A percentile compares a stretch with the other conserved stretches of the same genome.
Evolutionary conservation across 2,113 vertebrate genomes (phyloP).

Genomic region (Antigone vipio): DNA sequence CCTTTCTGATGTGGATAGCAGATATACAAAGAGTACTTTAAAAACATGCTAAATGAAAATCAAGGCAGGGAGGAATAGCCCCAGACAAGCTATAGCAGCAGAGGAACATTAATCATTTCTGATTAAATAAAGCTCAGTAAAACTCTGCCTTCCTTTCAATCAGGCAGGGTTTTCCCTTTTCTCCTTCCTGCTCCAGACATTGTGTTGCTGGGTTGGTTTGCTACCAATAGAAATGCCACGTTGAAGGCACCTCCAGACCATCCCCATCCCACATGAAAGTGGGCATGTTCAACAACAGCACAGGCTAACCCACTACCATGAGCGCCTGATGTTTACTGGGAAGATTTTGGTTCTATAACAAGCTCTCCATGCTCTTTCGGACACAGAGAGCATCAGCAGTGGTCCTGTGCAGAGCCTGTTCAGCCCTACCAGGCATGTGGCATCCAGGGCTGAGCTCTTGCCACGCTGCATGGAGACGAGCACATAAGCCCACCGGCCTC

Average conservation of each 20-base stretch:
- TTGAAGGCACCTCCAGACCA: not conserved
- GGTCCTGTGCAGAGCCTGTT: rapidly evolving
- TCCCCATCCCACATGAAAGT: rapidly evolving
- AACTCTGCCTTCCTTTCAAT: not conserved
- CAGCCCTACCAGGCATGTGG: not conserved
- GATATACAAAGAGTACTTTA: not conserved
- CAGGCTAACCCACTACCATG: not conserved
- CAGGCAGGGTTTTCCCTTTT: not conserved
- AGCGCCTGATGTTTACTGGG: not conserved
- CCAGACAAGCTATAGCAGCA: not conserved
- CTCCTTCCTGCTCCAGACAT: not conserved
- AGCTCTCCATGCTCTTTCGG: not conserved
- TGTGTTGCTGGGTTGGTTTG: not conserved
- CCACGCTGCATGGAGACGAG: rapidly evolving
- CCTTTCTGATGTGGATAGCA: not conserved
- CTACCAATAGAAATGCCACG: rapidly evolving
- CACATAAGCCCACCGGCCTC: not conserved
- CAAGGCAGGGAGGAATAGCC: not conserved
- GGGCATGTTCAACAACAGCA: not conserved
- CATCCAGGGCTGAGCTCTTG: not conserved
- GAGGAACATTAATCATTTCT: not conserved
- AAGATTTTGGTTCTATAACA: not conserved
- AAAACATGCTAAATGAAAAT: not conserved
- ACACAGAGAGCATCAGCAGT: not conserved
- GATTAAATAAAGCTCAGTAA: not conserved